A percentile compares a stretch with the other conserved stretches of the same genome.
phyloP scores from a whole-genome alignment of 2,888 invertebrate genomes.

The Punctoribates punctum region DNA sequence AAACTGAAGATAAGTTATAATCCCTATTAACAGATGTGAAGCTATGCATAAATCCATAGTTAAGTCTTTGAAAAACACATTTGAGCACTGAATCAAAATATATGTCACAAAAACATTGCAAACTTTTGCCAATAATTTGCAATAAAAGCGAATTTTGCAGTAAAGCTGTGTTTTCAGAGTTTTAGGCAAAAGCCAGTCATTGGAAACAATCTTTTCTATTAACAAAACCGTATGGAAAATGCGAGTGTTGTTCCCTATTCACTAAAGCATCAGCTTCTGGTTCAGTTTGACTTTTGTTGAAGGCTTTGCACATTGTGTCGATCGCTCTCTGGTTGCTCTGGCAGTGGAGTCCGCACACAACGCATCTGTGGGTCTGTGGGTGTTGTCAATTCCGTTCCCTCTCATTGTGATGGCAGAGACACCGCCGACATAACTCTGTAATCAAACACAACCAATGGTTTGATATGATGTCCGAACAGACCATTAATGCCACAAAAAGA shows the following conservation, averaged over 20 bases:
- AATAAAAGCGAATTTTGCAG: background rate
- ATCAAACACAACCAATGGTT: background rate
- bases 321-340: slow-evolving; percentile 10
- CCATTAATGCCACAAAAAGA: background rate
- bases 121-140: background rate
- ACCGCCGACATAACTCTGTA: slow-evolving; percentile 19
- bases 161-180: background rate
- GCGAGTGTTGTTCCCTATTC: background rate
- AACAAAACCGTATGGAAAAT: background rate
- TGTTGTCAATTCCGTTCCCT: slow-evolving; percentile 16
- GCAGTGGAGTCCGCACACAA: slow-evolving; percentile 24
- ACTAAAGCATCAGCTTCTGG: slow-evolving; percentile 18
- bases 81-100: background rate
- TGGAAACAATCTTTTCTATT: background rate
- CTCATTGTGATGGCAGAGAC: slow-evolving; percentile 27
- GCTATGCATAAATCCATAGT: slow-evolving; percentile 11
- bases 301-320: background rate
- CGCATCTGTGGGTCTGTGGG: background rate
- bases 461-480: background rate
- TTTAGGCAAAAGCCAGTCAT: background rate
- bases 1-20: slow-evolving; percentile 1
- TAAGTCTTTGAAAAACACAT: background rate
- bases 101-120: background rate
- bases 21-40: slow-evolving; percentile 1
- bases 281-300: slow-evolving; percentile 23